A percentile compares a stretch with the other conserved stretches of the same genome.
phyloP scores from a whole-genome alignment of 2,113 vertebrate genomes.

The Dicerorhinus sumatrensis region DNA sequence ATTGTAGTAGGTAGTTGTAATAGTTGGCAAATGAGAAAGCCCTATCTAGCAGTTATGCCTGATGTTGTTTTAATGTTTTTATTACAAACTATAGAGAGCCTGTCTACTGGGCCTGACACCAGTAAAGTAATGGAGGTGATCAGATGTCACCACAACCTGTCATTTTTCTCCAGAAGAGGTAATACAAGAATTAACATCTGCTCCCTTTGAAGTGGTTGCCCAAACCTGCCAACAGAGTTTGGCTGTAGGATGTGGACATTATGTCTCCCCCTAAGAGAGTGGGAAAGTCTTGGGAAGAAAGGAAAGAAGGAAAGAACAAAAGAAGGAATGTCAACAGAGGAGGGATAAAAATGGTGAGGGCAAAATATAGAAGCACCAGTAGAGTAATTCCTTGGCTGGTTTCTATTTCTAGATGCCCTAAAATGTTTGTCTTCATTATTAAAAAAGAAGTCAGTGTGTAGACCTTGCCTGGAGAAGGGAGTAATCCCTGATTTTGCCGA shows the following conservation, averaged over 20 bases:
- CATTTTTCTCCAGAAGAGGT: neutral
- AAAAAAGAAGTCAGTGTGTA: neutral
- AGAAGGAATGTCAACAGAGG: neutral
- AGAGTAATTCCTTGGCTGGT: neutral
- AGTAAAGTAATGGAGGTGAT: slow-evolving; percentile 13
- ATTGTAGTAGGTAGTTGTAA: neutral
- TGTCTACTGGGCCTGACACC: neutral
- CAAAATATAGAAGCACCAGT: neutral
- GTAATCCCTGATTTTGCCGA: slow-evolving; percentile 3
- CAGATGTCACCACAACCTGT: neutral
- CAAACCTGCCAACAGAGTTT: neutral
- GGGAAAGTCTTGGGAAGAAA: neutral
- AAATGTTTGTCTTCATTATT: slow-evolving; percentile 31
- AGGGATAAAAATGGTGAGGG: neutral
- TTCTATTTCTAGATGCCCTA: neutral
- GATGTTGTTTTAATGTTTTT: slow-evolving; percentile 47
- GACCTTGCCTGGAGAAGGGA: neutral
- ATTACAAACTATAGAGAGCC: neutral
- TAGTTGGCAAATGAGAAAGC: slow-evolving; percentile 16
- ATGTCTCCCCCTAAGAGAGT: neutral
- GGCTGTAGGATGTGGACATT: neutral
- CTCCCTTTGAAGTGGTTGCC: neutral
- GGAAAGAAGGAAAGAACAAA: neutral
- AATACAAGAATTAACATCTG: neutral
- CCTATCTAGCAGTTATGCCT: neutral